A percentile compares a stretch with the other conserved stretches of the same genome.
These are phyloP conservation scores for Parambassis ranga DNA, from an alignment of 2,797 vertebrate genomes.

Conservation along the genomic window DNA sequence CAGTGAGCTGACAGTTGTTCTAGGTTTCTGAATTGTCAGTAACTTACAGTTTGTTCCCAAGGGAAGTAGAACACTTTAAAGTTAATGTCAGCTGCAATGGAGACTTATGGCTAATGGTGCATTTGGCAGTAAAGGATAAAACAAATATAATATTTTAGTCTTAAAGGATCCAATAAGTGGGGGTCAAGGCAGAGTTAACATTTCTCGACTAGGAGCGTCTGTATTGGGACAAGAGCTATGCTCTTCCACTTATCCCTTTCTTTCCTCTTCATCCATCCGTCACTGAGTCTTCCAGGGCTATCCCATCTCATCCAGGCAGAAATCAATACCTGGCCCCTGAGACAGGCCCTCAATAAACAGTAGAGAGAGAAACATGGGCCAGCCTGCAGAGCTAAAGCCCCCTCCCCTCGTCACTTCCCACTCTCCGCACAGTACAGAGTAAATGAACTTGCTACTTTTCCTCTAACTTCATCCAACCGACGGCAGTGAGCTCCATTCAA, in stretches of 20 bases:
- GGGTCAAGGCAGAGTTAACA: conserved; percentile 55
- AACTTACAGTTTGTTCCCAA: neutral
- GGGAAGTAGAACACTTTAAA: neutral
- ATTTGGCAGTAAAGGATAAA: neutral
- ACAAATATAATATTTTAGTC: neutral
- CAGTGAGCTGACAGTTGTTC: neutral
- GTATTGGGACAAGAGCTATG: conserved; percentile 45
- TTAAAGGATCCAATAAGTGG: conserved; percentile 1
- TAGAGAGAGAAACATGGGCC: conserved; percentile 65
- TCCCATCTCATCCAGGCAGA: conserved; percentile 76
- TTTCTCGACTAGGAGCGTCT: conserved; percentile 25
- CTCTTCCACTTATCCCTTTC: conserved; percentile 55
- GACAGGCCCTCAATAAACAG: conserved; percentile 75
- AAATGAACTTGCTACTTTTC: conserved; percentile 73
- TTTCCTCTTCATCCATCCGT: conserved; percentile 63
- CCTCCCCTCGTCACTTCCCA: conserved; percentile 7
- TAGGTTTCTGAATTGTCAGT: neutral
- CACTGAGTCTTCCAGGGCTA: conserved; percentile 70
- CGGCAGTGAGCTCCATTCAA: conserved; percentile 28
- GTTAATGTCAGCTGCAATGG: neutral
- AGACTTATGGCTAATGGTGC: neutral
- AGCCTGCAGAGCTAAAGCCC: conserved; percentile 58
- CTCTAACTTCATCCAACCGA: conserved; percentile 71
- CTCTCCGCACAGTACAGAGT: conserved; percentile 65
- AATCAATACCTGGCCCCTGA: conserved; percentile 74